A percentile compares a stretch with the other conserved stretches of the same genome.
These are phyloP conservation scores for Punctoribates punctum DNA, from an alignment of 2,888 invertebrate genomes.

Conservation along the genomic window DNA sequence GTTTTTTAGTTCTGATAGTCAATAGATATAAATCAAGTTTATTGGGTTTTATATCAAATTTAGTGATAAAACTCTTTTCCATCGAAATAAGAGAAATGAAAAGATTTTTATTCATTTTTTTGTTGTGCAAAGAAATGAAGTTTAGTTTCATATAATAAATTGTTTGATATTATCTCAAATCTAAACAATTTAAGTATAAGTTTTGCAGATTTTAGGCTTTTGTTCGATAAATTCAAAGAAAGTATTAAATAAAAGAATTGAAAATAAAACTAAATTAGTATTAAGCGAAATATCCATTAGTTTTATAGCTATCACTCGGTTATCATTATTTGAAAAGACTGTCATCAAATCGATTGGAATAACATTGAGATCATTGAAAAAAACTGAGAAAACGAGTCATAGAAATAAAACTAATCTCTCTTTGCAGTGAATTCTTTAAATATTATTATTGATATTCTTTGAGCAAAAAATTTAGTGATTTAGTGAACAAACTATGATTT, in stretches of 20 bases:
- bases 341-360: constrained; percentile 33
- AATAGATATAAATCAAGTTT: too few species aligned
- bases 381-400: background rate
- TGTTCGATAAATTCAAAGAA: background rate
- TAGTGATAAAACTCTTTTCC: too few species aligned
- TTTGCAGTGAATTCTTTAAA: background rate
- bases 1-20: too few species aligned
- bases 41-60: too few species aligned
- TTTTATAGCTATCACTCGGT: background rate
- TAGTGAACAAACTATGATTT: constrained; percentile 13
- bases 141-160: background rate
- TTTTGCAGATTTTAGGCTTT: background rate
- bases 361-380: constrained; percentile 27
- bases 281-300: constrained; percentile 6
- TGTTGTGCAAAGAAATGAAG: background rate
- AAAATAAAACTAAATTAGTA: background rate
- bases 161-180: constrained; percentile 1
- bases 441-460: background rate
- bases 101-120: background rate
- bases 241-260: background rate
- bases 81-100: too few species aligned
- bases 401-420: constrained; percentile 13
- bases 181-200: constrained; percentile 9
- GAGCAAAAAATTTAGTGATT: background rate
- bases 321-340: constrained; percentile 26